Evolutionary conservation across 1,140 invertebrate genomes (phyloP).

Genomic region (Drosophila baimaii): DNA sequence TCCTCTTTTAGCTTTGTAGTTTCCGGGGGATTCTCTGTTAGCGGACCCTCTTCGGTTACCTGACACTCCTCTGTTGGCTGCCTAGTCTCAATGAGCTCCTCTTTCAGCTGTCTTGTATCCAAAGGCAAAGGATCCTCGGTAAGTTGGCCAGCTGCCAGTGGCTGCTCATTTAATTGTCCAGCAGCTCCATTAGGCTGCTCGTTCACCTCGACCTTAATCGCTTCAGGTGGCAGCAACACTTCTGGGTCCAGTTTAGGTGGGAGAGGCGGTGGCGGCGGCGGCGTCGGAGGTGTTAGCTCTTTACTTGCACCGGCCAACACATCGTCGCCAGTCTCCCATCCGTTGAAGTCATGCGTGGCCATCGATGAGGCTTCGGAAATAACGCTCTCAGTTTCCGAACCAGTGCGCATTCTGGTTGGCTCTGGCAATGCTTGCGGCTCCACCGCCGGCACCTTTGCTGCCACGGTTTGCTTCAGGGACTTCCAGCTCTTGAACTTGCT

Average conservation of each 20-base stretch:
- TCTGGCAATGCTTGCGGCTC: no score
- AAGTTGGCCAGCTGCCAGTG: no score
- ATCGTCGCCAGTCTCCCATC: conserved; percentile 30
- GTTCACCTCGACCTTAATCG: background rate
- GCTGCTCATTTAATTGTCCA: no score
- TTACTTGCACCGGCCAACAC: conserved; percentile 50
- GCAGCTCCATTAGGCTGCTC: background rate
- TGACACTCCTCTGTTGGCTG: background rate
- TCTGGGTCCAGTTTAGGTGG: conserved; percentile 42
- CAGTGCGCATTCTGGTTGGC: background rate
- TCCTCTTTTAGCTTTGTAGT: background rate
- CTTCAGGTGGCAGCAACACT: conserved; percentile 51
- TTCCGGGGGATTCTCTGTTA: background rate
- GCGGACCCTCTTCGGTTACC: background rate
- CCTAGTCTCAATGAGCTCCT: background rate
- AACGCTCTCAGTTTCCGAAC: conserved; percentile 47
- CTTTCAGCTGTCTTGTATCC: background rate
- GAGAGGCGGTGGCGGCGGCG: conserved; percentile 5
- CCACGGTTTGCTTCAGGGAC: conserved; percentile 24
- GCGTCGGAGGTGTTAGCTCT: conserved; percentile 39
- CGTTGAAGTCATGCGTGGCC: conserved; percentile 46
- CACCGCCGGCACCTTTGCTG: background rate
- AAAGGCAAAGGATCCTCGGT: background rate
- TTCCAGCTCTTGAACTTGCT: conserved; percentile 62
- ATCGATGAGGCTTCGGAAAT: conserved; percentile 56